Evolutionary conservation across 2,797 vertebrate species (phyloP).

Genomic region (Capromys pilorides): DNA sequence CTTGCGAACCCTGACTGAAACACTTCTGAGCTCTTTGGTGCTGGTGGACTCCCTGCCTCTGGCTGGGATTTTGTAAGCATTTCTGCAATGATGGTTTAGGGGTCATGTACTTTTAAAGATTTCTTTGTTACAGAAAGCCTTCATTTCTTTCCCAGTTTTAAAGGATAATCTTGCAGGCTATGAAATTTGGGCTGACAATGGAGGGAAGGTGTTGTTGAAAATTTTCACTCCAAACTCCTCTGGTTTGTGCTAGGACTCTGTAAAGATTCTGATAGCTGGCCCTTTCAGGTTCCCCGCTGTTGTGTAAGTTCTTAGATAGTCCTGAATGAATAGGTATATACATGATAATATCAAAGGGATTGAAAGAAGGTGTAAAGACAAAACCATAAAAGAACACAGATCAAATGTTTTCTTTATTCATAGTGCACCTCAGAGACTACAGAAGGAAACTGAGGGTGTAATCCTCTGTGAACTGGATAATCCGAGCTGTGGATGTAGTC

Average conservation of each 20-base stretch:
- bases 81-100: neutral
- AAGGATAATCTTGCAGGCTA: neutral
- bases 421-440: neutral
- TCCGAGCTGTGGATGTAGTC: neutral
- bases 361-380: neutral
- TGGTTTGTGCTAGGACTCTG: neutral
- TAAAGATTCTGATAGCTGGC: neutral
- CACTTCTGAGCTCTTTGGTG: neutral
- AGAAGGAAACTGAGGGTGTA: neutral
- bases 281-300: neutral
- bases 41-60: neutral
- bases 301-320: neutral
- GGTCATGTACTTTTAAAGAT: neutral
- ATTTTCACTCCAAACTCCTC: neutral
- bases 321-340: neutral
- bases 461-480: neutral
- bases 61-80: neutral
- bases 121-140: neutral
- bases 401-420: neutral
- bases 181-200: neutral
- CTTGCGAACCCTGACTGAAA: too few species aligned
- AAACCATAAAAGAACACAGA: neutral
- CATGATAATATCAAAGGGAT: neutral
- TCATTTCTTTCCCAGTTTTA: neutral
- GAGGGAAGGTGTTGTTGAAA: neutral